Base-by-base conservation (phyloP, 2,797 vertebrate species). In the Chromis chromis region DNA sequence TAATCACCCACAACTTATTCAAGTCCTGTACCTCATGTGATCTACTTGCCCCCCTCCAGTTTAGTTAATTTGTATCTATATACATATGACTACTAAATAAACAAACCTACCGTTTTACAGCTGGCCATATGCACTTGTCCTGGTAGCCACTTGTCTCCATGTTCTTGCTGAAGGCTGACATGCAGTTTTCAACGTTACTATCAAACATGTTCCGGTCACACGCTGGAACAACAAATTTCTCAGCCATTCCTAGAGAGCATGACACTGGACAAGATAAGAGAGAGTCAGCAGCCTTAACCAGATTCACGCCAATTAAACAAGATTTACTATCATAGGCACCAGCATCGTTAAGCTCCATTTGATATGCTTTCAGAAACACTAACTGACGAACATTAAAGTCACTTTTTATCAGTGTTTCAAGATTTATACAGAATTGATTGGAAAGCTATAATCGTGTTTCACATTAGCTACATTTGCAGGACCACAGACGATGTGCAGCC, bases 51-150 rank as follows among this genome's bases (percentile, higher is more conserved):
- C 16, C 36, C 40, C 13, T 42, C 6, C 44, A 44, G 4, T 48
- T 9, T 3, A n/a, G 3, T 21, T 9, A 9, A 48, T 48, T 21
- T 48, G 19, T 21, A 10, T 48, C 44, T 10, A 44, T 46, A 46
- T 46, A 17, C 5, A n/a, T 8, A 19, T 8, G 31, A 31, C 31
- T 8, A 31, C 8, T 2, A 3, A n/a, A n/a, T 48, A 59, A 50
- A 59, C 0, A 4, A 48, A 65, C 0, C 8, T 71, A 94, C 93
- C 62, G 3, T 91, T 87, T 94, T 4, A 79, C 83, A 9, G 36
- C 24, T 0, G 94, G 93, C 94, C 94, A 95, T 0, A 91, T 88
- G 50, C 94, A 95, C 1, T 28, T 54, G 8, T 80, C 53, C 54
- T 71, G 50, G 54, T 90, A 93, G 52, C 87, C 81, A 6, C 56